These are phyloP conservation scores for Harpalus rubripes DNA, from an alignment of 2,888 invertebrate species.

Conservation along the genomic window DNA sequence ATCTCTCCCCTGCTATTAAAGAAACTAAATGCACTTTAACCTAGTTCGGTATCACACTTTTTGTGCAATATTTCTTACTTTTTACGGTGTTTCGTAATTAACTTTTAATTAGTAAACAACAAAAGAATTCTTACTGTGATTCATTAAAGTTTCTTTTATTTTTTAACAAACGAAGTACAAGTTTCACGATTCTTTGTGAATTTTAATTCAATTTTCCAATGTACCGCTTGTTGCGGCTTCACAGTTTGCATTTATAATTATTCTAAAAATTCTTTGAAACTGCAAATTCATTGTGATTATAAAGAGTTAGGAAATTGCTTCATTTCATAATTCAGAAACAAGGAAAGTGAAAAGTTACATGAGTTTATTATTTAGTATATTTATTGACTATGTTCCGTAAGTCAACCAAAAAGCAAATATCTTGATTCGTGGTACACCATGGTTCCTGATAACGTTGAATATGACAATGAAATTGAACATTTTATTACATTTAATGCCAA, in stretches of 20 bases:
- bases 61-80: constrained; percentile 2
- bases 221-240: constrained; percentile 2
- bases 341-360: background rate
- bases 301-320: background rate
- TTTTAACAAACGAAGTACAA: constrained; percentile 28
- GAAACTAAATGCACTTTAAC: constrained; percentile 20
- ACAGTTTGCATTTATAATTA: constrained; percentile 33
- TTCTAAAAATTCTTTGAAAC: background rate
- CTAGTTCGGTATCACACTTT: constrained; percentile 14
- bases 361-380: too few relatives aligned
- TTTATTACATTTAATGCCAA: too few relatives aligned
- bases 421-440: too few relatives aligned
- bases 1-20: background rate
- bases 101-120: constrained; percentile 37
- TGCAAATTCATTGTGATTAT: constrained; percentile 13
- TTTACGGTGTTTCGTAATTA: constrained; percentile 17
- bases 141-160: constrained; percentile 17
- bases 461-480: too few relatives aligned
- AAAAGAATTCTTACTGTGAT: constrained; percentile 36
- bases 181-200: constrained; percentile 46
- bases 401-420: too few relatives aligned
- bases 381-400: too few relatives aligned
- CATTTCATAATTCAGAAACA: background rate
- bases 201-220: constrained; percentile 47
- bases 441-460: too few relatives aligned